Base-by-base conservation (phyloP, 2,797 vertebrate species). In the Trichosurus vulpecula region DNA sequence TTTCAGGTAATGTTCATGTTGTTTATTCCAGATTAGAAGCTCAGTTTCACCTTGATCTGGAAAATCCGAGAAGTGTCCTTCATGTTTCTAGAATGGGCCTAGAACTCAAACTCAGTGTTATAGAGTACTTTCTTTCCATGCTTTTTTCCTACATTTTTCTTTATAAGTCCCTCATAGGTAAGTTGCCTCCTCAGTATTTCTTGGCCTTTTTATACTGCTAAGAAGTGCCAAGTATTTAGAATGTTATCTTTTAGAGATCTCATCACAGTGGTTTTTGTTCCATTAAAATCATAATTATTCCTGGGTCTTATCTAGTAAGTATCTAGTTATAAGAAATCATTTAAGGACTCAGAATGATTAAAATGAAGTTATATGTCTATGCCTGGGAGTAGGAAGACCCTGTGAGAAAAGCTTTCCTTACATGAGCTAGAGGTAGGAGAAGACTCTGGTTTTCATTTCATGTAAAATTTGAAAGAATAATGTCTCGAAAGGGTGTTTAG, bases 1-100 rank as follows among this genome's bases (percentile, higher is more conserved):
- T 99, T 99, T 97, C 99, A 99, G 99, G 99, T 99, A 97, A 97
- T 89, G 95, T 97, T 52, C 30, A 9, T 94, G 66, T 91, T 96
- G 31, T 94, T 97, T 95, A 51, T 12, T 94, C 81, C 54, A 90
- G 30, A 74, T 91, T 90, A n/a, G 41, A 47, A 56, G 90, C 51
- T 91, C 10, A 90, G 30, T 51, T 94, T 57, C 16, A 54, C 31
- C 51, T 66, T 54, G 54, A 47, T 81, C 22, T 74, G 91, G 81
- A 93, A 96, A 95, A 52, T 92, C 53, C 94, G 41, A 47, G 9
- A 25, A 91, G 22, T 90, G 13, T 94, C 89, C 41, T 94, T 2
- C 16, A 93, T 27, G 6, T 52, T 93, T 87, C 31, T 89, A 89
- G 58, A 92, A 56, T 94, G 55, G 47, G 13, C 91, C 53, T 47